Evolutionary conservation across 2,113 vertebrate genomes (phyloP).

Genomic region (Oryzias celebensis): DNA sequence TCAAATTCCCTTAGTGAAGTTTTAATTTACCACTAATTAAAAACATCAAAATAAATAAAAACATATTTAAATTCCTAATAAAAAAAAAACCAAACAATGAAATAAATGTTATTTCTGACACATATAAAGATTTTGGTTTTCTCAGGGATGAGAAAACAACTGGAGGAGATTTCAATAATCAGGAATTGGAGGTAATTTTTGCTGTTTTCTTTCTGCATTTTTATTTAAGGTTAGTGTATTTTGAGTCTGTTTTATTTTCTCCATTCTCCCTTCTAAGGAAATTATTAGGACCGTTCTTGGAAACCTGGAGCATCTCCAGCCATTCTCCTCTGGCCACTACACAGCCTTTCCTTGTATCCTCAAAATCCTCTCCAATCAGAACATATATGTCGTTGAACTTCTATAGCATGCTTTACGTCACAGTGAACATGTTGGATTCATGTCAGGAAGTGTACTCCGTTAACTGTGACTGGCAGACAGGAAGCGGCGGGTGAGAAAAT

Average conservation of each 20-base stretch:
- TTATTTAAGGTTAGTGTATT: neutral
- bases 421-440: neutral
- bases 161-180: conserved; percentile 11
- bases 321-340: conserved; percentile 70
- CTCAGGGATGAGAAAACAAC: conserved; percentile 48
- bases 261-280: conserved; percentile 65
- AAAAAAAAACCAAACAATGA: too few relatives aligned
- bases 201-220: neutral
- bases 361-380: too few relatives aligned
- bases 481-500: conserved; percentile 52
- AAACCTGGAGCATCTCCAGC: conserved; percentile 70
- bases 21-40: too few relatives aligned
- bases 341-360: conserved; percentile 77
- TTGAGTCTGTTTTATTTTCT: too few relatives aligned
- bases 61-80: too few relatives aligned
- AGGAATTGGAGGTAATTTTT: conserved; percentile 70
- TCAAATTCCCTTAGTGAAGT: too few relatives aligned
- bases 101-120: too few relatives aligned
- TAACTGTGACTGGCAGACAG: conserved; percentile 62
- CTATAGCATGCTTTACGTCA: neutral
- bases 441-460: neutral
- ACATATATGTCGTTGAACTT: too few relatives aligned
- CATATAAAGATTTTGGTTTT: neutral
- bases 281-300: conserved; percentile 71
- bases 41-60: too few relatives aligned